These are phyloP conservation scores for Caenorhabditis inopinata DNA, from an alignment of 1,140 invertebrate genomes.

Conservation along the genomic window DNA sequence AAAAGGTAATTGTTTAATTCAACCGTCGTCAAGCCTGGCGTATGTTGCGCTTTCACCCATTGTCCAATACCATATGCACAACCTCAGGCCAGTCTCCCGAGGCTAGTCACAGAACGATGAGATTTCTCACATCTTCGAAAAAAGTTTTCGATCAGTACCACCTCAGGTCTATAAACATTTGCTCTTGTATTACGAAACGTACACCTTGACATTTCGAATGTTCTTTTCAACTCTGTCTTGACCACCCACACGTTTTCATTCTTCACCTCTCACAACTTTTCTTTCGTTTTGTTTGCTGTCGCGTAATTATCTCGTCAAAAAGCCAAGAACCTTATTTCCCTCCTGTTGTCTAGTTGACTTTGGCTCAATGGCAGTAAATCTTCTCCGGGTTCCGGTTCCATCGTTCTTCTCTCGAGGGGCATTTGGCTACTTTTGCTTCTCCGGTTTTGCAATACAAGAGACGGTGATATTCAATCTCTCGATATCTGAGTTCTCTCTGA, in stretches of 20 bases:
- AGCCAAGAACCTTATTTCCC: background rate
- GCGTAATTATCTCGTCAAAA: constrained; percentile 33
- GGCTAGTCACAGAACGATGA: no score
- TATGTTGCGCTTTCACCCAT: no score
- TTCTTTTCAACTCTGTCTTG: background rate
- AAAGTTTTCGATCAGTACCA: no score
- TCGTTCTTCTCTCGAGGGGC: background rate
- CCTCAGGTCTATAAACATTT: no score
- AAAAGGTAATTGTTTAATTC: no score
- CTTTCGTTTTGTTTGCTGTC: background rate
- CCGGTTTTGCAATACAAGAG: background rate
- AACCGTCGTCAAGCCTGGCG: no score
- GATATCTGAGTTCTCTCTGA: background rate
- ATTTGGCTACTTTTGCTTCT: background rate
- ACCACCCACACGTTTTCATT: constrained; percentile 22
- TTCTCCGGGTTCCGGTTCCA: background rate
- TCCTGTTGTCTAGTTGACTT: constrained; percentile 20
- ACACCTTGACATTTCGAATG: no score
- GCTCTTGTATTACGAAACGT: no score
- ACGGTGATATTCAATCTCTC: constrained; percentile 15
- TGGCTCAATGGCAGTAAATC: constrained; percentile 26
- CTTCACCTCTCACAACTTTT: background rate
- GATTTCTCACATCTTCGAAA: no score
- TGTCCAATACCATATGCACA: no score
- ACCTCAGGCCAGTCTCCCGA: no score